Evolutionary conservation across 2,113 vertebrate genomes (phyloP).

Genomic region (Cyprinodon tularosa): DNA sequence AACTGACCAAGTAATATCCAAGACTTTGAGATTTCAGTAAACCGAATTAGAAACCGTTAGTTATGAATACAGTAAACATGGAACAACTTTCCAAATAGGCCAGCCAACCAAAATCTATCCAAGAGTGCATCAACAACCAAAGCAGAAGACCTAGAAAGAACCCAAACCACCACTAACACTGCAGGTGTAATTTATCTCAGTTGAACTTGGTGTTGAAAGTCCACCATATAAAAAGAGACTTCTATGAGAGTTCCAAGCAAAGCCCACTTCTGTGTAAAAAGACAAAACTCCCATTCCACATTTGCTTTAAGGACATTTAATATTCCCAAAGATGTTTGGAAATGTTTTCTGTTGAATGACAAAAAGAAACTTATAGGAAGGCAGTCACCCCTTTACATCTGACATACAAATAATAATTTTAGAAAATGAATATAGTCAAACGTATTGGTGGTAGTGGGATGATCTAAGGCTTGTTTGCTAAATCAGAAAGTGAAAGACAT

Average conservation of each 20-base stretch:
- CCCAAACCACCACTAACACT: background rate
- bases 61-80: background rate
- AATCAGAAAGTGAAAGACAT: too few relatives aligned
- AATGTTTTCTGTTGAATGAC: background rate
- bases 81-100: background rate
- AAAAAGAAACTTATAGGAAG: background rate
- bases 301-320: background rate
- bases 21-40: background rate
- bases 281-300: background rate
- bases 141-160: background rate
- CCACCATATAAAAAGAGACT: background rate
- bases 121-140: background rate
- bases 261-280: background rate
- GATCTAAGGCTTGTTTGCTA: background rate
- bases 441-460: background rate
- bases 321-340: background rate
- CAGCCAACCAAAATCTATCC: background rate
- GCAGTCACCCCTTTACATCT: background rate
- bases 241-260: background rate
- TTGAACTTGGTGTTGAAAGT: background rate
- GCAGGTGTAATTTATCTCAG: background rate
- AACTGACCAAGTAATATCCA: too few relatives aligned
- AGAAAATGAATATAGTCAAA: background rate
- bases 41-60: background rate
- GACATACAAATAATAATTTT: background rate